Evolutionary conservation across 2,888 invertebrate species (phyloP).

Genomic region (Clunio marinus): DNA sequence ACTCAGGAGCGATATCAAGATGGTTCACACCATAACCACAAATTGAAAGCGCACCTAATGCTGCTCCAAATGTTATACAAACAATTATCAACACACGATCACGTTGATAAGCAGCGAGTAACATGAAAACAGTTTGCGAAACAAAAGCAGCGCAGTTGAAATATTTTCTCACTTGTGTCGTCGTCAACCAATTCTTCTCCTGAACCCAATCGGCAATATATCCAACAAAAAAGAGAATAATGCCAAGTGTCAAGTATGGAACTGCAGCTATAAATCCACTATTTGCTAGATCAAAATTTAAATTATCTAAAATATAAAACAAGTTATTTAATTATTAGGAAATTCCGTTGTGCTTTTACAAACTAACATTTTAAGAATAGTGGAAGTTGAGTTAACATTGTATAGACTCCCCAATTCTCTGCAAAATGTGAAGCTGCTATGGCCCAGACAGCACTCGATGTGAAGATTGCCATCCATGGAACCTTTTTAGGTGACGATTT

Average conservation of each 20-base stretch:
- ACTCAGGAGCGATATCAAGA: conserved; percentile 85
- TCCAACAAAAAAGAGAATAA: conserved; percentile 74
- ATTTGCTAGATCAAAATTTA: conserved; percentile 67
- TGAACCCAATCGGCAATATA: conserved; percentile 77
- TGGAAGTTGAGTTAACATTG: conserved; percentile 74
- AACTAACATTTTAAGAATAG: conserved; percentile 82
- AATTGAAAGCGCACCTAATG: conserved; percentile 89
- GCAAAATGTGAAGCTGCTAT: conserved; percentile 79
- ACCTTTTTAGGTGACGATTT: neutral
- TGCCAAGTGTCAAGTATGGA: conserved; percentile 84
- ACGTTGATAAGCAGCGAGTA: conserved; percentile 70
- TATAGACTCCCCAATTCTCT: conserved; percentile 89
- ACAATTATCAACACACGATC: conserved; percentile 66
- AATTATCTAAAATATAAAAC: conserved; percentile 61
- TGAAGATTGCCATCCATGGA: conserved; percentile 73
- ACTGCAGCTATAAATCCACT: conserved; percentile 81
- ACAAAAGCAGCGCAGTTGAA: conserved; percentile 42
- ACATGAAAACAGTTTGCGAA: conserved; percentile 60
- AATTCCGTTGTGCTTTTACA: conserved; percentile 65
- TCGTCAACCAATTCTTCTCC: conserved; percentile 59
- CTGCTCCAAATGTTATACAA: conserved; percentile 81
- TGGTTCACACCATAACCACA: conserved; percentile 84
- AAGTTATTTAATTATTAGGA: conserved; percentile 51
- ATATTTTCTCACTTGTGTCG: conserved; percentile 64
- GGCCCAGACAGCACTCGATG: conserved; percentile 76